A percentile compares a stretch with the other conserved stretches of the same genome.
Evolutionary conservation across 2,888 invertebrate species (phyloP).

Genomic region (Xanthorhoe spadicearia): DNA sequence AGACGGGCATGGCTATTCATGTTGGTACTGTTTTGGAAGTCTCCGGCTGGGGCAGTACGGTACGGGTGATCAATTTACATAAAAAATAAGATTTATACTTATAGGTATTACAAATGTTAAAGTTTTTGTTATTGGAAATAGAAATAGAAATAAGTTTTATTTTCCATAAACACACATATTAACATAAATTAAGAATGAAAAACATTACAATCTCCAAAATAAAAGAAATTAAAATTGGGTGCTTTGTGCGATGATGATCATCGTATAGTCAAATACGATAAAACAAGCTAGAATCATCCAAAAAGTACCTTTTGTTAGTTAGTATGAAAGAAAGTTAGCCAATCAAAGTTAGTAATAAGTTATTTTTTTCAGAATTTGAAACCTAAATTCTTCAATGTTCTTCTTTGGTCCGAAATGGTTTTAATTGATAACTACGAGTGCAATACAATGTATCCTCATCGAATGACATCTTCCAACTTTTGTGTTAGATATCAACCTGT

Average conservation of each 20-base stretch:
- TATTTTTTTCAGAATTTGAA: constrained; percentile 53
- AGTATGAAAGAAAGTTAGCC: too few relatives aligned
- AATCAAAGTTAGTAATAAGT: not conserved
- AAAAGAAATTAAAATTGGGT: too few relatives aligned
- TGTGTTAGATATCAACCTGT: constrained; percentile 63
- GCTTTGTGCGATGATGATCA: too few relatives aligned
- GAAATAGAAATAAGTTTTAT: too few relatives aligned
- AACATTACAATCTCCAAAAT: too few relatives aligned
- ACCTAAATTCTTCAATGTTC: constrained; percentile 48
- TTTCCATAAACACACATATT: too few relatives aligned
- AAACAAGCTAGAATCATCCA: too few relatives aligned
- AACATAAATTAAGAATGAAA: too few relatives aligned
- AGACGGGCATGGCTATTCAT: constrained; percentile 53
- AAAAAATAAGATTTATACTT: not conserved
- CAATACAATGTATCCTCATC: constrained; percentile 39
- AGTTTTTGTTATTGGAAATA: too few relatives aligned
- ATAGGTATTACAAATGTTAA: too few relatives aligned
- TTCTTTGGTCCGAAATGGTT: constrained; percentile 60
- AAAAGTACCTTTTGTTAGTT: too few relatives aligned
- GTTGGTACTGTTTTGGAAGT: constrained; percentile 51
- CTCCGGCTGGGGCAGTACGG: constrained; percentile 65
- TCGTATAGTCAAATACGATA: too few relatives aligned
- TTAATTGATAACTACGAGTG: constrained; percentile 56
- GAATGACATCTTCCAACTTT: constrained; percentile 62
- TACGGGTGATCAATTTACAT: constrained; percentile 38